Conservation (phyloP, 92 coral and sea anemone species). For the Phenganax marumi region DNA sequence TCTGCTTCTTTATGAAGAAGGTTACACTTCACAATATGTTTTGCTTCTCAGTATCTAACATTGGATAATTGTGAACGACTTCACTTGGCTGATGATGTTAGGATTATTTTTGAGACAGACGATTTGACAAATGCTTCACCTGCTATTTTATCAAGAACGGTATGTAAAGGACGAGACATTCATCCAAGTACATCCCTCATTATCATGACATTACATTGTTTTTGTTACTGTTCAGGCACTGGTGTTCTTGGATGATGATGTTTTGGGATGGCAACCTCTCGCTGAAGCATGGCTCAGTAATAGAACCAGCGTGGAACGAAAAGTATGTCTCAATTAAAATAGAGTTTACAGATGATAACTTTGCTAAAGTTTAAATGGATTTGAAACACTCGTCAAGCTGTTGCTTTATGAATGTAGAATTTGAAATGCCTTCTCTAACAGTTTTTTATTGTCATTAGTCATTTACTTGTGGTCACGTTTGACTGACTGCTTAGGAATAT, state of each 20-base stretch:
- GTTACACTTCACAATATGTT: neutral
- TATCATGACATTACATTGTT: no score
- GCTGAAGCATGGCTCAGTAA: constrained; percentile 94
- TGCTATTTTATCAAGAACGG: constrained; percentile 86
- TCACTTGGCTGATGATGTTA: constrained; percentile 77
- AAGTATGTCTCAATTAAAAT: constrained; percentile 48
- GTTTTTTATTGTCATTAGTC: neutral
- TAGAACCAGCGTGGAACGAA: constrained; percentile 76
- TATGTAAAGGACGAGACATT: constrained; percentile 46
- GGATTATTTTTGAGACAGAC: constrained; percentile 88
- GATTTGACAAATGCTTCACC: constrained; percentile 88
- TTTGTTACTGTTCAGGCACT: constrained; percentile 63
- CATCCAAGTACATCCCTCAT: neutral
- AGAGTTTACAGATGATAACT: neutral
- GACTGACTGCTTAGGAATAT: neutral
- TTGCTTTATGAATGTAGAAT: no score
- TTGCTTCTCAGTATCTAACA: constrained; percentile 72
- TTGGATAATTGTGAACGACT: constrained; percentile 82
- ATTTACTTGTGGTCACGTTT: neutral
- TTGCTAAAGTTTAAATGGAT: no score
- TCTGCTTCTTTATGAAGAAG: no score
- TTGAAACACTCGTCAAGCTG: no score
- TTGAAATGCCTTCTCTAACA: no score
- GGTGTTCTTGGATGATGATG: constrained; percentile 85
- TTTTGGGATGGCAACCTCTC: constrained; percentile 89